phyloP scores from a whole-genome alignment of 2,113 vertebrate genomes.

The Rhinoderma darwinii region DNA sequence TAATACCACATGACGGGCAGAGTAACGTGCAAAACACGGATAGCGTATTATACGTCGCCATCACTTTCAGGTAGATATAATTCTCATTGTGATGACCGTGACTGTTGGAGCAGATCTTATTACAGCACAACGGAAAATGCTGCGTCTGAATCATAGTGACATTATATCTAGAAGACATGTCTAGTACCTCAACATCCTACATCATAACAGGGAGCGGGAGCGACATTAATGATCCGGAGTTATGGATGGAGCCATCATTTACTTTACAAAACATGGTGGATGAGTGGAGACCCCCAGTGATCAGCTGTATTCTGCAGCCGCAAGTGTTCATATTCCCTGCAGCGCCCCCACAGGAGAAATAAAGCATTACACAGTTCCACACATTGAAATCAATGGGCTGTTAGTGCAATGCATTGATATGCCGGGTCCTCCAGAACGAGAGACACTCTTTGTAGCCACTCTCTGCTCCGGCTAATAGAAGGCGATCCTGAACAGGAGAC shows the following conservation, averaged over 20 bases:
- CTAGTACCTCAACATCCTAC: not conserved
- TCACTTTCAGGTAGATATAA: not conserved
- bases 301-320: too few relatives aligned
- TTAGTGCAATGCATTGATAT: too few relatives aligned
- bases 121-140: not conserved
- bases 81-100: not conserved
- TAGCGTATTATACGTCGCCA: not conserved
- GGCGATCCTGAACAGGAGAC: too few relatives aligned
- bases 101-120: not conserved
- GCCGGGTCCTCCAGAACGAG: too few relatives aligned
- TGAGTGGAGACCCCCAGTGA: not conserved
- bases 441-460: too few relatives aligned
- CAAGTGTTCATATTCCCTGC: too few relatives aligned
- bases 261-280: not conserved
- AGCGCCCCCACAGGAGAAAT: too few relatives aligned
- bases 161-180: not conserved
- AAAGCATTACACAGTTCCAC: too few relatives aligned
- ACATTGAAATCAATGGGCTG: too few relatives aligned
- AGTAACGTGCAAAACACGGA: not conserved
- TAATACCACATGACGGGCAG: not conserved
- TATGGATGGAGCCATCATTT: constrained; percentile 18
- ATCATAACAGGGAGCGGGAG: not conserved
- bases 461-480: too few relatives aligned
- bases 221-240: constrained; percentile 26
- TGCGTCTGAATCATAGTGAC: not conserved